Conservation (phyloP, 1,140 invertebrate genomes). For the Euschistus heros region DNA sequence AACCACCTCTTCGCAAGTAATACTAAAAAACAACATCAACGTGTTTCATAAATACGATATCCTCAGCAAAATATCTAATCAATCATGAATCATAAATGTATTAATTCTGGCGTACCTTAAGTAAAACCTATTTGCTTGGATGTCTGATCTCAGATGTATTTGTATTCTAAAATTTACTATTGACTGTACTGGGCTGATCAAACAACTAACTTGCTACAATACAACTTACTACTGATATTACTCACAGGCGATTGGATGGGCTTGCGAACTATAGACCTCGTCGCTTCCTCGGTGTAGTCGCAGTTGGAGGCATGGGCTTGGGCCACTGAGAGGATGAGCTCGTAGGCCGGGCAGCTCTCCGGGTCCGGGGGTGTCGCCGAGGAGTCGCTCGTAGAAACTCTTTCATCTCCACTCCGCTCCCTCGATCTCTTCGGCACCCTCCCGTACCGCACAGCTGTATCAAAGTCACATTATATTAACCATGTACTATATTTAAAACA, state of each 20-base stretch:
- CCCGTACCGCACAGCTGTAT: constrained; percentile 86
- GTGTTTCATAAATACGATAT: too few species aligned
- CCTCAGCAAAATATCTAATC: too few species aligned
- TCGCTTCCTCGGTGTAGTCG: constrained; percentile 78
- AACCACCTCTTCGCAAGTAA: too few species aligned
- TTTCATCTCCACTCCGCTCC: constrained; percentile 42
- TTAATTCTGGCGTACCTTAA: too few species aligned
- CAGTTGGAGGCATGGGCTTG: constrained; percentile 85
- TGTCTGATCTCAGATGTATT: too few species aligned
- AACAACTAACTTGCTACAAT: too few species aligned
- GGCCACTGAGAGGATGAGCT: constrained; percentile 76
- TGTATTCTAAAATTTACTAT: too few species aligned
- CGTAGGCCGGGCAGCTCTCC: constrained; percentile 50
- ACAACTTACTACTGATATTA: constrained; percentile 25
- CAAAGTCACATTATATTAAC: background rate
- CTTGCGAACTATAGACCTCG: constrained; percentile 55
- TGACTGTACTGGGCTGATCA: too few species aligned
- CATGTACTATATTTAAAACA: too few species aligned
- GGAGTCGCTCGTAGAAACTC: constrained; percentile 34
- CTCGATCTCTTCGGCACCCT: constrained; percentile 86
- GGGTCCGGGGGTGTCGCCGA: constrained; percentile 30
- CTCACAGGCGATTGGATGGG: constrained; percentile 58
- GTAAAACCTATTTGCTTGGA: too few species aligned
- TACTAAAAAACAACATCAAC: too few species aligned
- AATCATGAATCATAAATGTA: too few species aligned